Base-by-base conservation (phyloP, 2,113 vertebrate genomes). In the Sinocyclocheilus anshuiensis region DNA sequence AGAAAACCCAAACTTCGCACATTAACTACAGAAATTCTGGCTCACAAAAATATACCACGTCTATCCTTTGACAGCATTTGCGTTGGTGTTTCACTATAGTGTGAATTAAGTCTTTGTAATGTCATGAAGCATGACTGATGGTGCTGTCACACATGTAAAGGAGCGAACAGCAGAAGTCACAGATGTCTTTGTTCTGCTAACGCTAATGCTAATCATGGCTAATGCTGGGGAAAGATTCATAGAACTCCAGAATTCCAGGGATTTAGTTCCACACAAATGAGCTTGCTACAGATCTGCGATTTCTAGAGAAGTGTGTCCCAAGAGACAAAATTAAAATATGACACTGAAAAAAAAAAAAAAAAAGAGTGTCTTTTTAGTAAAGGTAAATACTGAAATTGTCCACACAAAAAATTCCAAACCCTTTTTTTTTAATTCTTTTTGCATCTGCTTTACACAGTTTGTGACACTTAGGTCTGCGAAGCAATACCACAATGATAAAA, bases 401-500 rank as follows among this genome's bases (percentile, higher is more conserved):
- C 61, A 55, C 1, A 33, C 65, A 48, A 15, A 22, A 33, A 36
- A 71, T n/a, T 33, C 33, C 48, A 29, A 81, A 63, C 48, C n/a
- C 15, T 24, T 53, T 77, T 33, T 33, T 55, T 59, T 81, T 86
- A 9, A 18, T 67, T 88, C 7, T 45, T 45, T 63, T 36, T 74
- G 26, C 42, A 57, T 59, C 53, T 77, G 65, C 11, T 79, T 84
- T 18, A 81, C 61, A 81, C 61, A 67, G 57, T 65, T 16, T 78
- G 26, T 57, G 77, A 79, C 79, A 63, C 36, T 78, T 22, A 53
- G 42, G 22, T 57, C 36, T 55, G 50, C 81, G 45, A 81, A 65
- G 59, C 75, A 45, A 86, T 63, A 72, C 45, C 67, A 86, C 48
- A 80, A 71, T 81, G 77, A 81, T 78, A 85, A 79, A 83, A 71